These are phyloP conservation scores for Heptranchias perlo DNA, from an alignment of 2,113 vertebrate genomes.

Conservation along the genomic window DNA sequence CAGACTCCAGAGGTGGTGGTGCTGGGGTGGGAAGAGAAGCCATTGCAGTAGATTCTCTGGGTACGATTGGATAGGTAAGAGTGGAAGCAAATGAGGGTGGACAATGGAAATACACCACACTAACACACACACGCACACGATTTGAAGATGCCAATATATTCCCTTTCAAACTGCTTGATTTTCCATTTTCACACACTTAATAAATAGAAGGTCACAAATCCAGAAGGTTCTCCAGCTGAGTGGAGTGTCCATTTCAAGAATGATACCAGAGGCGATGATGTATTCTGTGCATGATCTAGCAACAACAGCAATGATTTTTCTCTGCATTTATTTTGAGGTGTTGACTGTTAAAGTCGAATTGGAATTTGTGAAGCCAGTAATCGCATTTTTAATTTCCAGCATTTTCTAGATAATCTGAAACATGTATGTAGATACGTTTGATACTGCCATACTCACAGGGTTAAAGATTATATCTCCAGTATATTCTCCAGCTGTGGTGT, in stretches of 20 bases:
- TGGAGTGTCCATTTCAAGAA: neutral
- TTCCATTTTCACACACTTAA: neutral
- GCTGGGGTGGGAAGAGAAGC: neutral
- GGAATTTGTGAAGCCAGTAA: neutral
- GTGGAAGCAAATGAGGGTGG: neutral
- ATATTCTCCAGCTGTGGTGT: conserved; percentile 34
- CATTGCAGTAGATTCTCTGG: neutral
- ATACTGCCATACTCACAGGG: conserved; percentile 7
- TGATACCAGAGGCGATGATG: neutral
- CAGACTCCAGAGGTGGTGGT: neutral
- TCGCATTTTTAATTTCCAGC: conserved; percentile 3
- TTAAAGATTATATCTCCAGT: conserved; percentile 26
- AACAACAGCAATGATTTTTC: neutral
- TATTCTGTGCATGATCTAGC: neutral
- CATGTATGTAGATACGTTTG: neutral
- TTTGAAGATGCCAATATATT: neutral
- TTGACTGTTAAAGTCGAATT: neutral
- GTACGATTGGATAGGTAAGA: neutral
- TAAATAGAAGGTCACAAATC: neutral
- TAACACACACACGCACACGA: too few relatives aligned
- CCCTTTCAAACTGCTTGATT: neutral
- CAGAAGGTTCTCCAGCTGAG: neutral
- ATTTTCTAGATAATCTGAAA: neutral
- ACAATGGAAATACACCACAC: neutral
- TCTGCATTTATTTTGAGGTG: neutral